These are phyloP conservation scores for Ginglymostoma cirratum DNA, from an alignment of 2,113 vertebrate genomes.

Conservation along the genomic window DNA sequence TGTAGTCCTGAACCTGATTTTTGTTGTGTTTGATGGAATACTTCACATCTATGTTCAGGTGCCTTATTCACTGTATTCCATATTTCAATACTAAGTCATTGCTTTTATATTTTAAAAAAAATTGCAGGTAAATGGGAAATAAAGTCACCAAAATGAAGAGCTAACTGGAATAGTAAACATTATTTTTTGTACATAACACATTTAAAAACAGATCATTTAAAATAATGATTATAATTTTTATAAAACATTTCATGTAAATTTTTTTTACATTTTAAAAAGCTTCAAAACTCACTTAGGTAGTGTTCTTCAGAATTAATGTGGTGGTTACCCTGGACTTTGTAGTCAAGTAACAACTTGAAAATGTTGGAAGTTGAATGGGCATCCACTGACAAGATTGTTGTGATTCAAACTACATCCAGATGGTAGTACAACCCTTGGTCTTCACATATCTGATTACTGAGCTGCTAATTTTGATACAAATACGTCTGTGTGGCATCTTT, in stretches of 20 bases:
- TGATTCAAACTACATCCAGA: background rate
- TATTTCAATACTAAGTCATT: background rate
- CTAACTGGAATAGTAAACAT: constrained; percentile 21
- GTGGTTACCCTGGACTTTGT: background rate
- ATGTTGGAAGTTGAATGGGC: background rate
- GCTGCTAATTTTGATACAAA: background rate
- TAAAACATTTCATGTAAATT: too few species aligned
- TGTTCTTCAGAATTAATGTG: background rate
- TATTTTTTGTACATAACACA: background rate
- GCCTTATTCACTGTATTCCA: constrained; percentile 8
- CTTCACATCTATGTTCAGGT: constrained; percentile 16
- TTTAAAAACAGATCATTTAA: too few species aligned
- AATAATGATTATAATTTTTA: background rate
- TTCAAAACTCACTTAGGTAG: background rate
- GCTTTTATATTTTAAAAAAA: background rate
- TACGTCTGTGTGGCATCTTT: background rate
- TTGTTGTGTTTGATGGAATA: background rate
- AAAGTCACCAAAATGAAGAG: background rate
- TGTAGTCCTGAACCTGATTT: background rate
- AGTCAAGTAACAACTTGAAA: background rate
- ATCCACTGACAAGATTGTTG: background rate
- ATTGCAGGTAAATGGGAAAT: background rate
- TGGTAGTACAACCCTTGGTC: background rate
- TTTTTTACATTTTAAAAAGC: background rate
- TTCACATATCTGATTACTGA: background rate